These are phyloP conservation scores for Salticus scenicus DNA, from an alignment of 2,888 invertebrate genomes.

Conservation along the genomic window DNA sequence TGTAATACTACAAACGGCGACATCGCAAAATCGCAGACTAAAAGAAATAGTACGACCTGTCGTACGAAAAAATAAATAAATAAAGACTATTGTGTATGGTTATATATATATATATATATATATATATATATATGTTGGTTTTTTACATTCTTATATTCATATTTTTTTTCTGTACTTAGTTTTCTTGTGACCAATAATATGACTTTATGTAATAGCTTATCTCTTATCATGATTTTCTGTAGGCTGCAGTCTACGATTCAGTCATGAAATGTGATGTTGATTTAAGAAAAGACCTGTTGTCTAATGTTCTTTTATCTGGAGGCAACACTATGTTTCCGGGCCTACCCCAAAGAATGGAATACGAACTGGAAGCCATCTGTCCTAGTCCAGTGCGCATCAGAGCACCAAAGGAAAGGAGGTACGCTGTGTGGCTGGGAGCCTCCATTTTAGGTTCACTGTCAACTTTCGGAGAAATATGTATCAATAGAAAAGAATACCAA, in stretches of 20 bases:
- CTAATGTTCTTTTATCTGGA: conserved; percentile 74
- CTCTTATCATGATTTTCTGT: too few species aligned
- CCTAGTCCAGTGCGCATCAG: conserved; percentile 74
- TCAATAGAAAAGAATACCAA: conserved; percentile 72
- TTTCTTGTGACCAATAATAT: too few species aligned
- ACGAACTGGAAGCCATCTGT: conserved; percentile 73
- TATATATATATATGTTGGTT: too few species aligned
- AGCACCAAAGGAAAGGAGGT: conserved; percentile 74
- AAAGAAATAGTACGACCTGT: too few species aligned
- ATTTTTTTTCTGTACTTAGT: too few species aligned
- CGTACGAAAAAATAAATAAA: too few species aligned
- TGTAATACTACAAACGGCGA: too few species aligned
- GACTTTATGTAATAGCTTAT: too few species aligned
- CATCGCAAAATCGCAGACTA: too few species aligned
- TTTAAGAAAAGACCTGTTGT: conserved; percentile 74
- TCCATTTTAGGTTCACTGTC: conserved; percentile 73
- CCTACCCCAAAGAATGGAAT: conserved; percentile 72
- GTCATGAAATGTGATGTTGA: conserved; percentile 76
- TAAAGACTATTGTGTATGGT: too few species aligned
- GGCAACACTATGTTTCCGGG: conserved; percentile 74
- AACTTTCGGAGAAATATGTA: conserved; percentile 72
- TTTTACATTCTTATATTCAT: too few species aligned
- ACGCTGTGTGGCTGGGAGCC: conserved; percentile 75
- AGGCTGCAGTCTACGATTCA: conserved; percentile 74
- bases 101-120: too few species aligned